These are phyloP conservation scores for Aphelenchoides fujianensis DNA, from an alignment of 1,140 invertebrate genomes.

Conservation along the genomic window DNA sequence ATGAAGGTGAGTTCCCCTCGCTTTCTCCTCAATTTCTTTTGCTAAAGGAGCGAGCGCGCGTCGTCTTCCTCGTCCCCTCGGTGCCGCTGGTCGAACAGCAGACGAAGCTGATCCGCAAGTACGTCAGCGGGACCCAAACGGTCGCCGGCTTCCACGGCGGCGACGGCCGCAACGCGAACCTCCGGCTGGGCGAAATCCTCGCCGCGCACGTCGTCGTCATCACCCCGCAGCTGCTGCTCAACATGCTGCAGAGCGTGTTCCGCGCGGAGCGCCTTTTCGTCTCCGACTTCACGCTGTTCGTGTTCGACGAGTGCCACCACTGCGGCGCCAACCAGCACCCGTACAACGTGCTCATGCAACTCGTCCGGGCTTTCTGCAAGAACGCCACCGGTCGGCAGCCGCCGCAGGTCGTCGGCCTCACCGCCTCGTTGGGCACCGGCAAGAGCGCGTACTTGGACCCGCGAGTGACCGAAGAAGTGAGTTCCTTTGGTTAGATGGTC, in stretches of 20 bases:
- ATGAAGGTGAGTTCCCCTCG: no score
- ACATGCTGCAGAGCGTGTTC: slow-evolving; percentile 46
- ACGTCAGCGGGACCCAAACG: slow-evolving; percentile 28
- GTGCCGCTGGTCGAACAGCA: slow-evolving; percentile 54
- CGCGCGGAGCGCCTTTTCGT: slow-evolving; percentile 33
- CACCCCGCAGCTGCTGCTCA: slow-evolving; percentile 48
- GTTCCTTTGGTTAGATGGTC: no score
- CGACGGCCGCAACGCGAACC: slow-evolving; percentile 7
- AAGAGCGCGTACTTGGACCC: no score
- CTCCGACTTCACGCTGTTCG: slow-evolving; percentile 44
- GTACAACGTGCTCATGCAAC: slow-evolving; percentile 33
- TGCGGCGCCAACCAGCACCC: slow-evolving; percentile 41
- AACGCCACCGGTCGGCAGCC: background rate
- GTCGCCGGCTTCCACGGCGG: slow-evolving; percentile 41
- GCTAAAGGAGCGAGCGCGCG: slow-evolving; percentile 26
- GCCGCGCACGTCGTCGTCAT: slow-evolving; percentile 39
- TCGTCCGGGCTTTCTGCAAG: no score
- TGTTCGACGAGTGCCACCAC: slow-evolving; percentile 56
- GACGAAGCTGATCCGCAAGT: slow-evolving; percentile 22
- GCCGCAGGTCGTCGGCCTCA: slow-evolving; percentile 52
- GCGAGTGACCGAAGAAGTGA: no score
- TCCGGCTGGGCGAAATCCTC: background rate
- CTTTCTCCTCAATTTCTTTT: background rate
- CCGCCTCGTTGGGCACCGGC: no score
- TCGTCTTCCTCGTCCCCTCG: slow-evolving; percentile 49